These are phyloP conservation scores for Pachymerium ferrugineum DNA, from an alignment of 2,888 invertebrate species.

Conservation along the genomic window DNA sequence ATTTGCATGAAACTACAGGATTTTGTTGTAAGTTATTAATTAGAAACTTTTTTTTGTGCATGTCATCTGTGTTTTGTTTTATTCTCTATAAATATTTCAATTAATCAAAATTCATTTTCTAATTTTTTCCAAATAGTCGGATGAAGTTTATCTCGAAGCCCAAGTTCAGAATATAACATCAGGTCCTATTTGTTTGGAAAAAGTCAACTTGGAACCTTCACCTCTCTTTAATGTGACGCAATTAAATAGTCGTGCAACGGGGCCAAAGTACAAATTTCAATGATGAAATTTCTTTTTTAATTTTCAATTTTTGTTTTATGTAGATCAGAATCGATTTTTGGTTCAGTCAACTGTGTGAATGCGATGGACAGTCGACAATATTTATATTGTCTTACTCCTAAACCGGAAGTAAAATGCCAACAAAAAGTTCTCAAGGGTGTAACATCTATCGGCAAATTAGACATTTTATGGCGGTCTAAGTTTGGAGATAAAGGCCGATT, in stretches of 20 bases:
- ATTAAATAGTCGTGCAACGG: slow-evolving; percentile 42
- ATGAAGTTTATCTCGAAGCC: slow-evolving; percentile 66
- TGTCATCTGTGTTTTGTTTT: no score
- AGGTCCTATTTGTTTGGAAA: slow-evolving; percentile 87
- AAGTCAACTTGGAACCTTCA: slow-evolving; percentile 88
- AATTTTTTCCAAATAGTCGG: slow-evolving; percentile 51
- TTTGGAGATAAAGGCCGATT: slow-evolving; percentile 93
- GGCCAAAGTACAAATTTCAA: background rate
- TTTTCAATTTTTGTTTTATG: background rate
- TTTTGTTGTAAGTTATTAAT: background rate
- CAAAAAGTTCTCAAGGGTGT: slow-evolving; percentile 71
- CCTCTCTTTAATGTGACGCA: slow-evolving; percentile 67
- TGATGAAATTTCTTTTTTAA: background rate
- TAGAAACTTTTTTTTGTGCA: no score
- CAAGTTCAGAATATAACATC: slow-evolving; percentile 90
- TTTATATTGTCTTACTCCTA: slow-evolving; percentile 83
- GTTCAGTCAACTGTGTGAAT: slow-evolving; percentile 58
- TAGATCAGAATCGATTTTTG: slow-evolving; percentile 45
- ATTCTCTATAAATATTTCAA: no score
- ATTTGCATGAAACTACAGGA: background rate
- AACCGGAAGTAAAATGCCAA: slow-evolving; percentile 67
- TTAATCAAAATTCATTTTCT: no score
- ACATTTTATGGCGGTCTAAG: slow-evolving; percentile 96
- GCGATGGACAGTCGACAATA: slow-evolving; percentile 90
- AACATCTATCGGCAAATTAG: slow-evolving; percentile 89